Evolutionary conservation across 2,797 vertebrate species (phyloP).

Genomic region (Pangasius sanitwongsei): DNA sequence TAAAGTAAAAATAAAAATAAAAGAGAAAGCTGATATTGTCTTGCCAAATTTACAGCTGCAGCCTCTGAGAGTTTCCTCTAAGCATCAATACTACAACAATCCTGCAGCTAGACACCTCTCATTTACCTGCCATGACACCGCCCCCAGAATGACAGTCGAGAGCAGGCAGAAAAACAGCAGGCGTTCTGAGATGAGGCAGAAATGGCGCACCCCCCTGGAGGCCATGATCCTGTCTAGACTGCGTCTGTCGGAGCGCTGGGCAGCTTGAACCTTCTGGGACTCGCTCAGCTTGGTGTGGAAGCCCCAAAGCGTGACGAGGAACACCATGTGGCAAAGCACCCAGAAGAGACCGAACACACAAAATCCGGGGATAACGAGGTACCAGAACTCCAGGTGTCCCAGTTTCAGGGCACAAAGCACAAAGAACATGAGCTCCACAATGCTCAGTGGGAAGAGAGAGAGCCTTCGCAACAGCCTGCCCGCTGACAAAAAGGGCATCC

Average conservation of each 20-base stretch:
- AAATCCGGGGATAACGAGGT: conserved; percentile 97
- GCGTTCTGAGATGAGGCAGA: conserved; percentile 95
- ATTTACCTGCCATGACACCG: conserved; percentile 96
- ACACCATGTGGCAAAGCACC: conserved; percentile 91
- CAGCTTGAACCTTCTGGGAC: conserved; percentile 87
- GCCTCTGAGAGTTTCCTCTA: background rate
- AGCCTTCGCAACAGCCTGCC: conserved; percentile 86
- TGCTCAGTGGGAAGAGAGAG: conserved; percentile 84
- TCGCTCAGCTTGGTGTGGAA: conserved; percentile 95
- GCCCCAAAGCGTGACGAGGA: conserved; percentile 95
- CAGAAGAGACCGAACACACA: conserved; percentile 95
- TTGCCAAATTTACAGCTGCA: background rate
- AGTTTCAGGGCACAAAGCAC: conserved; percentile 85
- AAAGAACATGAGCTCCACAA: conserved; percentile 81
- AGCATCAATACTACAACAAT: background rate
- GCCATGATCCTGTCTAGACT: conserved; percentile 95
- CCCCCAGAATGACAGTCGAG: conserved; percentile 86
- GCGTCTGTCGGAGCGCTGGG: conserved; percentile 81
- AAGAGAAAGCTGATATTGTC: background rate
- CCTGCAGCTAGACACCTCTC: background rate
- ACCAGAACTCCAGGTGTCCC: conserved; percentile 86
- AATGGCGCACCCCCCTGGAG: conserved; percentile 96
- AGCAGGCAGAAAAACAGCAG: conserved; percentile 92
- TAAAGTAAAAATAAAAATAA: background rate
- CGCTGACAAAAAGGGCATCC: conserved; percentile 88